A percentile compares a stretch with the other conserved stretches of the same genome.
phyloP scores from a whole-genome alignment of 2,888 invertebrate species.

The Ditula angustiorana region DNA sequence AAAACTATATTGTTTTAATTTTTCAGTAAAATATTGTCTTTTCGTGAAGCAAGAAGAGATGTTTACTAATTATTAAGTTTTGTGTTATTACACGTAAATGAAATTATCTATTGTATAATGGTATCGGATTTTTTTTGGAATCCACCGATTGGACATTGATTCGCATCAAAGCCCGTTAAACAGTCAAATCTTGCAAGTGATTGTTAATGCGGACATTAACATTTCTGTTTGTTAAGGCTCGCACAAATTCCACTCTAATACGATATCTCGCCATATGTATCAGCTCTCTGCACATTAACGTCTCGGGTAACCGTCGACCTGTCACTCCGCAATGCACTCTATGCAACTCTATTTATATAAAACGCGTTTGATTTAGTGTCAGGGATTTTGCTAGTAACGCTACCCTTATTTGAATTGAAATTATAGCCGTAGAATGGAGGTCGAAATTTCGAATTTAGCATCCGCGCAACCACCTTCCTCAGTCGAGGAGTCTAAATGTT shows the following conservation, averaged over 20 bases:
- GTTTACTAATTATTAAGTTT: too few species aligned
- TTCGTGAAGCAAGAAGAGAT: too few species aligned
- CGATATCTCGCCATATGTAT: slow-evolving; percentile 78
- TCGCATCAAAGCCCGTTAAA: neutral
- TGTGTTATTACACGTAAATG: too few species aligned
- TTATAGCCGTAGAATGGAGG: neutral
- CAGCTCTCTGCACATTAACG: slow-evolving; percentile 80
- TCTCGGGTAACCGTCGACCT: slow-evolving; percentile 73
- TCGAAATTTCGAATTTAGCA: neutral
- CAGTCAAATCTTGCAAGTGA: slow-evolving; percentile 34
- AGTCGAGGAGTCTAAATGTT: too few species aligned
- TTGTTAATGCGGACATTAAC: slow-evolving; percentile 42
- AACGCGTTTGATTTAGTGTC: slow-evolving; percentile 33
- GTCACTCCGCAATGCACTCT: slow-evolving; percentile 55
- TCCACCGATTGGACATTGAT: neutral
- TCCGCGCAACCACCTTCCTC: too few species aligned
- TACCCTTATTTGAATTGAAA: neutral
- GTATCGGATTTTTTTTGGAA: too few species aligned
- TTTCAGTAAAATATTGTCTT: too few species aligned
- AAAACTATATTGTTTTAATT: too few species aligned
- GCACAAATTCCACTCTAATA: slow-evolving; percentile 59
- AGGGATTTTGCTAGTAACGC: neutral
- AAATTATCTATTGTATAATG: too few species aligned
- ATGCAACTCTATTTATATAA: slow-evolving; percentile 72
- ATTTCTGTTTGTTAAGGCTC: slow-evolving; percentile 40